Percentiles rank a stretch among this genome's conserved stretches.
Evolutionary conservation across 2,888 invertebrate genomes (phyloP).

Genomic region (Ecliptopera silaceata): DNA sequence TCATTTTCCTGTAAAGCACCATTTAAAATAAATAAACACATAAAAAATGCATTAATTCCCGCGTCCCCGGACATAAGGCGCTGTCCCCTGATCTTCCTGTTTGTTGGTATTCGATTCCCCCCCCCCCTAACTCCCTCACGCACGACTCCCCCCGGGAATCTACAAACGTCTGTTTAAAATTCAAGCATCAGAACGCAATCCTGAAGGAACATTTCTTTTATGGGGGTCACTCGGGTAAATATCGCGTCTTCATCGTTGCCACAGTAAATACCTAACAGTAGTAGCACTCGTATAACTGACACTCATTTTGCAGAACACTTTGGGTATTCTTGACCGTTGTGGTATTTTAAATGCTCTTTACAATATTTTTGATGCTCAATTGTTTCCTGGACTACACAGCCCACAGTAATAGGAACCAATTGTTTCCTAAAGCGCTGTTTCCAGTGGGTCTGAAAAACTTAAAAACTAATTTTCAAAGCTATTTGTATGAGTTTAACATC

Average conservation of each 20-base stretch:
- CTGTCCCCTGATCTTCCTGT: slow-evolving; percentile 1
- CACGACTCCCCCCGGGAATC: slow-evolving; percentile 21
- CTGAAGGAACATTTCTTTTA: slow-evolving; percentile 65
- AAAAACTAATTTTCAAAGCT: no score
- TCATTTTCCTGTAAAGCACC: neutral
- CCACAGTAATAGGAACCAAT: no score
- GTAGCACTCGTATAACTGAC: neutral
- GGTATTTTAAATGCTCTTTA: no score
- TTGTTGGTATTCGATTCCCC: slow-evolving; percentile 12
- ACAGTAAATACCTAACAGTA: slow-evolving; percentile 8
- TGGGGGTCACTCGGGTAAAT: slow-evolving; percentile 72
- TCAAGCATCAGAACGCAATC: slow-evolving; percentile 65
- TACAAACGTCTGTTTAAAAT: slow-evolving; percentile 59
- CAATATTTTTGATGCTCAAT: no score
- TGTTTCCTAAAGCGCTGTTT: no score
- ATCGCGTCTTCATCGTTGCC: slow-evolving; percentile 59
- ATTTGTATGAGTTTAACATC: no score
- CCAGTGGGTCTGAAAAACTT: no score
- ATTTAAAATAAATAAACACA: neutral
- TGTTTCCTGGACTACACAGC: no score
- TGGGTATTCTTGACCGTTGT: no score
- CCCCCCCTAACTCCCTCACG: slow-evolving; percentile 18
- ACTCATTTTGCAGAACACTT: no score
- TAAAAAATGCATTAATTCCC: neutral
- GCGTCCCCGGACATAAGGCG: slow-evolving; percentile 3